Conservation (phyloP, 2,113 vertebrate species). For the Megaceryle torquata region DNA sequence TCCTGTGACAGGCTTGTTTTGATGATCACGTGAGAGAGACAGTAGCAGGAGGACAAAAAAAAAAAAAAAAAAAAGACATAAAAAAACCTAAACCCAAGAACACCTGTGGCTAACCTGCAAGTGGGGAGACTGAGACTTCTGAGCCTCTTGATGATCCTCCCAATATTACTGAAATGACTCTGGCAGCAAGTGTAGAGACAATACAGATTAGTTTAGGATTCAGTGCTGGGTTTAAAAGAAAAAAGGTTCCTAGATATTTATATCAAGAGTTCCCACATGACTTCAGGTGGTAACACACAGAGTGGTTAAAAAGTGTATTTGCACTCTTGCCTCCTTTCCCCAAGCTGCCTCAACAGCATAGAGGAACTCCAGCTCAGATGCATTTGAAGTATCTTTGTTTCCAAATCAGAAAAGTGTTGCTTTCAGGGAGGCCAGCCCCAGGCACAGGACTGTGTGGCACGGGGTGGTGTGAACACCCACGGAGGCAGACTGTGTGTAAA, state of each 20-base stretch:
- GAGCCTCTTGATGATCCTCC: background rate
- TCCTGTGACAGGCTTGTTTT: slow-evolving; percentile 21
- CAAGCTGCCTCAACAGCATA: accelerated
- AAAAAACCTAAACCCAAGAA: background rate
- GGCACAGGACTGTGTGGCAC: accelerated
- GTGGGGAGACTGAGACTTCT: background rate
- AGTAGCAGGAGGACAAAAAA: background rate
- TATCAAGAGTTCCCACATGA: background rate
- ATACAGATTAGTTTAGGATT: background rate
- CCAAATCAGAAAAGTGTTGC: background rate
- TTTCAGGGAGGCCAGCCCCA: background rate
- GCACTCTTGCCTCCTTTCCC: background rate
- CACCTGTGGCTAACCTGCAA: background rate
- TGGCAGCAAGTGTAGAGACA: background rate
- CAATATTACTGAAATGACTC: background rate
- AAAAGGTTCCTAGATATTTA: background rate
- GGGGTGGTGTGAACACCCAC: accelerated
- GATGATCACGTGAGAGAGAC: background rate
- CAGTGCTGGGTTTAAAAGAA: background rate
- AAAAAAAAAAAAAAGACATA: background rate
- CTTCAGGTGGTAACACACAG: accelerated
- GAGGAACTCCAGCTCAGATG: background rate
- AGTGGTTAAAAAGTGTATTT: background rate
- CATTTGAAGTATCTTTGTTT: background rate
- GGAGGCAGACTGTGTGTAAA: background rate